Percentiles rank a stretch among this genome's conserved stretches.
Conservation (phyloP, 2,797 vertebrate genomes). For the Melanotaenia boesemani region DNA sequence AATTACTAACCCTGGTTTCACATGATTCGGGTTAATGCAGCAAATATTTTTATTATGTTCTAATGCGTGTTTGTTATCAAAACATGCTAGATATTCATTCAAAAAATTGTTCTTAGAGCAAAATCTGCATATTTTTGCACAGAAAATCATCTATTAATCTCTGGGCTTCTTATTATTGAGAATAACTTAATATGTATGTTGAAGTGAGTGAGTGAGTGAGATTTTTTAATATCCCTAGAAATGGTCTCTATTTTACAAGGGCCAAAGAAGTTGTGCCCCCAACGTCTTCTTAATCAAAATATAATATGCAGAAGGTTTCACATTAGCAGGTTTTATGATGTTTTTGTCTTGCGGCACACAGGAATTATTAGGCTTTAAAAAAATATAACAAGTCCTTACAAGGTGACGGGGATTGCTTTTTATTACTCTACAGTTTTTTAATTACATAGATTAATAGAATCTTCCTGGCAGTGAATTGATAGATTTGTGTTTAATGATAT, state of each 20-base stretch:
- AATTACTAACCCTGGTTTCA: slow-evolving; percentile 27
- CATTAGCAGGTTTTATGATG: slow-evolving; percentile 55
- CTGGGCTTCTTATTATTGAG: neutral
- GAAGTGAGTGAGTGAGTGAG: neutral
- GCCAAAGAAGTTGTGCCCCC: slow-evolving; percentile 1
- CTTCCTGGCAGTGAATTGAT: slow-evolving; percentile 30
- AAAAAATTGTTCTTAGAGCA: neutral
- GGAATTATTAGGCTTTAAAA: slow-evolving; percentile 69
- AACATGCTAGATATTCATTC: neutral
- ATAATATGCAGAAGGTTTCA: slow-evolving; percentile 53
- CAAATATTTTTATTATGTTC: slow-evolving; percentile 16
- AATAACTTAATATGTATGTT: slow-evolving; percentile 19
- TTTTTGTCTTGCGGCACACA: slow-evolving; percentile 35
- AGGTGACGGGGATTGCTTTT: slow-evolving; percentile 50
- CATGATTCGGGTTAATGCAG: neutral
- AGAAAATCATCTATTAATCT: neutral
- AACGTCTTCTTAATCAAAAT: slow-evolving; percentile 40
- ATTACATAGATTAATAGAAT: slow-evolving; percentile 62
- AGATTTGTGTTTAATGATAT: slow-evolving; percentile 20
- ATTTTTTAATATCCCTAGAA: slow-evolving; percentile 18
- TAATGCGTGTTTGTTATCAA: neutral
- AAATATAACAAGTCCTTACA: slow-evolving; percentile 38
- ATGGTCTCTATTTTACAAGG: slow-evolving; percentile 41
- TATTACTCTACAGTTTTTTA: slow-evolving; percentile 42
- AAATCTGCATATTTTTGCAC: neutral